phyloP scores from a whole-genome alignment of 2,113 vertebrate genomes.

The Girardinichthys multiradiatus region DNA sequence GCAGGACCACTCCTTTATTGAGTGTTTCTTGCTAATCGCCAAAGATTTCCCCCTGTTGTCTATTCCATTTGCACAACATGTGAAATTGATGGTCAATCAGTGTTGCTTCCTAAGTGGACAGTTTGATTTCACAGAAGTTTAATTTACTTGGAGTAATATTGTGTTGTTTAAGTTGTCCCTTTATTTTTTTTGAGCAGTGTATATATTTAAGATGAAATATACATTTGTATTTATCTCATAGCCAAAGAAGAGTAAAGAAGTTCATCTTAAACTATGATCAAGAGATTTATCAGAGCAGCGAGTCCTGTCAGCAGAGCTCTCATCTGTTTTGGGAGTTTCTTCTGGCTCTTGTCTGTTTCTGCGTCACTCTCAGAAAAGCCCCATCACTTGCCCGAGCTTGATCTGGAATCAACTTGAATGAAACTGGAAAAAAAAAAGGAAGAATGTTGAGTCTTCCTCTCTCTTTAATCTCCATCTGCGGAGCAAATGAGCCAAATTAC shows the following conservation, averaged over 20 bases:
- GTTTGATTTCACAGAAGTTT: too few relatives aligned
- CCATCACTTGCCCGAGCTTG: conserved; percentile 57
- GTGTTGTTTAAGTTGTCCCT: too few relatives aligned
- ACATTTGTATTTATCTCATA: too few relatives aligned
- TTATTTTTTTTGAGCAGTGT: too few relatives aligned
- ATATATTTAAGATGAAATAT: too few relatives aligned
- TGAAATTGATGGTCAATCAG: too few relatives aligned
- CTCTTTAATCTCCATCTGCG: conserved; percentile 74
- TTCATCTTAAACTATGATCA: conserved; percentile 17
- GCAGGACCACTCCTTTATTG: too few relatives aligned
- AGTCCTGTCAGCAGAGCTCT: conserved; percentile 19
- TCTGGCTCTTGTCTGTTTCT: conserved; percentile 30
- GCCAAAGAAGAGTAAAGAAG: background rate
- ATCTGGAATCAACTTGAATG: conserved; percentile 57
- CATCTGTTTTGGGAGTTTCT: conserved; percentile 48
- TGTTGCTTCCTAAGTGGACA: too few relatives aligned
- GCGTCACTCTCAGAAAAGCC: conserved; percentile 51
- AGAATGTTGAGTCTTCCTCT: conserved; percentile 54
- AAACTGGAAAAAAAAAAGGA: conserved; percentile 48
- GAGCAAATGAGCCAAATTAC: conserved; percentile 71
- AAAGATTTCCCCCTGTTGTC: too few relatives aligned
- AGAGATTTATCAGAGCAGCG: conserved; percentile 15
- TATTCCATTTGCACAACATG: too few relatives aligned
- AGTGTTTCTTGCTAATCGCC: too few relatives aligned
- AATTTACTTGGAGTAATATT: too few relatives aligned